Percentiles rank a stretch among this genome's conserved stretches.
Evolutionary conservation across 2,888 invertebrate species (phyloP).

Genomic region (Pegoplata infirma): DNA sequence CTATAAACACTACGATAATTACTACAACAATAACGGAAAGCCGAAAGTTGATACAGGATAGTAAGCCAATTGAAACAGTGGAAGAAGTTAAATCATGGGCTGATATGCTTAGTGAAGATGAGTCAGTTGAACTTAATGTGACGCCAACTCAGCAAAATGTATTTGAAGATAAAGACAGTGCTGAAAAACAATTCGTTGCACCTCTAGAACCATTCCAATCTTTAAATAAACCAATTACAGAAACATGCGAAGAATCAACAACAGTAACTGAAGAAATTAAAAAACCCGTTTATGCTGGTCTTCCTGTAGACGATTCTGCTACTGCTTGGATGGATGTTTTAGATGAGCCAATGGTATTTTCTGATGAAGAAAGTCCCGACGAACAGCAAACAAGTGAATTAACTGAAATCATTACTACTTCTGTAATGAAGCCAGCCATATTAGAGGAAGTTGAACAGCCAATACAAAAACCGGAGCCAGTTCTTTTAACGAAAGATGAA

Average conservation of each 20-base stretch:
- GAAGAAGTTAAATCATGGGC: slow-evolving; percentile 49
- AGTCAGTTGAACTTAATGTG: background rate
- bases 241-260: background rate
- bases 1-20: background rate
- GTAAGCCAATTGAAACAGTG: background rate
- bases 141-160: background rate
- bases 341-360: background rate
- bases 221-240: background rate
- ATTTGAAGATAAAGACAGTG: background rate
- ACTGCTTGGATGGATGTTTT: background rate
- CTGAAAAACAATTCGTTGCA: background rate
- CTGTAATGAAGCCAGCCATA: too few relatives aligned
- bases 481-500: too few relatives aligned
- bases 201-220: slow-evolving; percentile 13
- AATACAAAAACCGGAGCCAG: too few relatives aligned
- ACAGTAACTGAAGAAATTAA: background rate
- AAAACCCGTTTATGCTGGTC: background rate
- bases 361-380: background rate
- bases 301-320: background rate
- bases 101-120: slow-evolving; percentile 48
- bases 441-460: too few relatives aligned
- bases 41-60: background rate
- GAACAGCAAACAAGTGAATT: background rate
- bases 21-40: background rate
- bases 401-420: too few relatives aligned